Evolutionary conservation across 2,888 invertebrate species (phyloP), one percentile per base, ranked within the genome.

Genomic region (Notodonta ziczac): DNA sequence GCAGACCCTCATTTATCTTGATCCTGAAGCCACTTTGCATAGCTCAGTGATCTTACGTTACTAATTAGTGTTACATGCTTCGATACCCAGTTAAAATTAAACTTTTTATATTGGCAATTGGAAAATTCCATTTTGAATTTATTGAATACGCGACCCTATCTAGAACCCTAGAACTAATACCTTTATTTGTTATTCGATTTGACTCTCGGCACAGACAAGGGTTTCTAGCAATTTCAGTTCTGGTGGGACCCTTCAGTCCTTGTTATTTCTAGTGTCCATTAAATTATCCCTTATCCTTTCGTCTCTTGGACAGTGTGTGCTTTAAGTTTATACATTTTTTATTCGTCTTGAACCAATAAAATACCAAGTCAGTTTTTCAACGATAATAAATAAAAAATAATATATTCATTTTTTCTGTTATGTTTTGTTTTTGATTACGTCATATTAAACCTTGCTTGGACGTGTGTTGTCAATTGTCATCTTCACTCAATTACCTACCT

Each of bases 141-240:
- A 68, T 60, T 68, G 59, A 62, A 60, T 57, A 63, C 10, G 61
- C 66, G 62, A 63, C 40, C 61, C 24, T 64, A 56, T 63, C 65
- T 61, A 62, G 60, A 48, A 72, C 59, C 35, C 35, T 58, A 44
- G 65, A 70, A 70, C 63, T 70, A 67, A 67, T 65, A 69, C 57
- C 64, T 73, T 69, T 69, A 73, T 67, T 72, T 68, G 68, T 68
- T 72, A 75, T 68, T 70, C 59, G 70, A 72, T 70, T 69, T 67
- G 51, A 67, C 60, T 72, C 60, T 63, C 61, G 59, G 64, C 57
- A 60, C 57, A 65, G 67, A 76, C 61, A 64, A 70, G 62, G 72
- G 68, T 68, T 66, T 63, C 51, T 57, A 54, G 54, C 61, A 63
- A 66, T 65, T 75, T 66, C 61, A 63, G 63, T 59, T 65, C 52